Evolutionary conservation across 2,797 vertebrate genomes (phyloP).

Genomic region (Sciaenops ocellatus): DNA sequence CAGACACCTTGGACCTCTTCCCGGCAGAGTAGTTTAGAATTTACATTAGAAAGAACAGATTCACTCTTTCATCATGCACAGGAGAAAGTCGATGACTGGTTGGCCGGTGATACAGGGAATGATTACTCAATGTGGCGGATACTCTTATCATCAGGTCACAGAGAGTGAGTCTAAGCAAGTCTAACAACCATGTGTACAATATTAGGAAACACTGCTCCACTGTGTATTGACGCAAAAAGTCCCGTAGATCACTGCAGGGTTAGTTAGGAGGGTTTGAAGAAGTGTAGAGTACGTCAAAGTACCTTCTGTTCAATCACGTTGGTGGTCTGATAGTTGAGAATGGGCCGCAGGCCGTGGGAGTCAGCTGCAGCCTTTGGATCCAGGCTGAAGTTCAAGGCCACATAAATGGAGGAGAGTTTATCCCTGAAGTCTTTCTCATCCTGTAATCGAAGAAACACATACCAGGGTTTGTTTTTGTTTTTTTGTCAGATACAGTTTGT

Average conservation of each 20-base stretch:
- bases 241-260: background rate
- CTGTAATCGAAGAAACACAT: slow-evolving; percentile 76
- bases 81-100: slow-evolving; percentile 11
- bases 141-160: slow-evolving; percentile 47
- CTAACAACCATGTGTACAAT: slow-evolving; percentile 13
- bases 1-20: slow-evolving; percentile 72
- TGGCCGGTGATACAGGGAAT: slow-evolving; percentile 5
- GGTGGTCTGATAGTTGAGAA: slow-evolving; percentile 91
- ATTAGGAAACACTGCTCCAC: slow-evolving; percentile 11
- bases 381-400: slow-evolving; percentile 91
- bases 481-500: slow-evolving; percentile 9
- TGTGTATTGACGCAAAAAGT: slow-evolving; percentile 17
- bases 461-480: background rate
- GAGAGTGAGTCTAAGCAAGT: slow-evolving; percentile 5
- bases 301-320: slow-evolving; percentile 92
- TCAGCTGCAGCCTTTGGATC: slow-evolving; percentile 87
- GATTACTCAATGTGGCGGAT: slow-evolving; percentile 38
- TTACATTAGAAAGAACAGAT: slow-evolving; percentile 50
- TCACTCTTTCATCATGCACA: slow-evolving; percentile 43
- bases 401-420: slow-evolving; percentile 92
- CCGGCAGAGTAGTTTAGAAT: slow-evolving; percentile 65
- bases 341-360: slow-evolving; percentile 87
- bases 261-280: background rate
- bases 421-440: slow-evolving; percentile 94
- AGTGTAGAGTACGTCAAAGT: slow-evolving; percentile 18